Percentiles rank a stretch among this genome's conserved stretches.
Evolutionary conservation across 2,888 invertebrate species (phyloP).

Genomic region (Cylindroiulus punctatus): DNA sequence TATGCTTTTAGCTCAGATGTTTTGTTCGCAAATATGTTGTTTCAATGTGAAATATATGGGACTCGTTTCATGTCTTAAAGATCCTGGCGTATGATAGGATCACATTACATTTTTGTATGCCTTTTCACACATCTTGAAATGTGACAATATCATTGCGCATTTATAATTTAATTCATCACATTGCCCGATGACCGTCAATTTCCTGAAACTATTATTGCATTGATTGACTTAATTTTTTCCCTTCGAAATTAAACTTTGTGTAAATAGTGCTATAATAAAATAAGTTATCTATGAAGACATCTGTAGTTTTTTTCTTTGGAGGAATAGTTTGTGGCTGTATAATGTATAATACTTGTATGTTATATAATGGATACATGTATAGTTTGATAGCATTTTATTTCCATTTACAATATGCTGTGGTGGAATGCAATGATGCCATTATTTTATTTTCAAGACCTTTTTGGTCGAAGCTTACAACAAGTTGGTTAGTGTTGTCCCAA

Average conservation of each 20-base stretch:
- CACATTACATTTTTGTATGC: neutral
- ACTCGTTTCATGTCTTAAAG: slow-evolving; percentile 24
- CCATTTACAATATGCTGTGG: no score
- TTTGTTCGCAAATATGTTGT: neutral
- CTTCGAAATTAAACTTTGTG: slow-evolving; percentile 15
- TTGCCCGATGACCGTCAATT: neutral
- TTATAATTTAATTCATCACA: slow-evolving; percentile 26
- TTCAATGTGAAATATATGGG: slow-evolving; percentile 12
- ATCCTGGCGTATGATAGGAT: neutral
- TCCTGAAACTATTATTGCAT: neutral
- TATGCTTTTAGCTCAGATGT: slow-evolving; percentile 1
- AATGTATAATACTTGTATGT: no score
- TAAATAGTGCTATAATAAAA: slow-evolving; percentile 19
- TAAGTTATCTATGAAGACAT: neutral
- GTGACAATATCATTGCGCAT: neutral
- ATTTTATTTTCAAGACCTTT: no score
- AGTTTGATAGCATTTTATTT: no score
- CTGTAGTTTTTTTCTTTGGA: neutral
- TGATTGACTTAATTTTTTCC: neutral
- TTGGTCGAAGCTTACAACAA: no score
- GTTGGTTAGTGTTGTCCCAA: no score
- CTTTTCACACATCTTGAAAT: neutral
- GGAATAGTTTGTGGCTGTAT: no score
- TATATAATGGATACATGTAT: no score
- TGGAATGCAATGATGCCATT: no score